These are phyloP conservation scores for Caretta caretta DNA, from an alignment of 2,113 vertebrate species.

Conservation along the genomic window DNA sequence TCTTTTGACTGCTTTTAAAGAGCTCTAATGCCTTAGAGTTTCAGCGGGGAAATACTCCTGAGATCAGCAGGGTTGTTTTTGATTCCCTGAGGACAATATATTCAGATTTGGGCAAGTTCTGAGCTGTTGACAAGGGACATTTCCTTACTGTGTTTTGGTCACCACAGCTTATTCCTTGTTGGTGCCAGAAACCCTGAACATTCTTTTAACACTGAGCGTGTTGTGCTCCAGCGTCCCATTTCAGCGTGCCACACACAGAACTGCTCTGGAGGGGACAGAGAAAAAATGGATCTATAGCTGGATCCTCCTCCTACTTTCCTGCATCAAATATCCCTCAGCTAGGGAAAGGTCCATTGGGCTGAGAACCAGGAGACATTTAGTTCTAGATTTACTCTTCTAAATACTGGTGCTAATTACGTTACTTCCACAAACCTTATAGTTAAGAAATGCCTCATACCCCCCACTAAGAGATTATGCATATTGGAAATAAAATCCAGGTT, in stretches of 20 bases:
- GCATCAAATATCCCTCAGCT: neutral
- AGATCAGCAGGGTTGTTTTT: neutral
- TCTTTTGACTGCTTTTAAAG: slow-evolving; percentile 36
- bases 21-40: neutral
- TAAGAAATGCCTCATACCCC: neutral
- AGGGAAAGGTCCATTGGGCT: neutral
- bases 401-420: neutral
- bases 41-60: neutral
- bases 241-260: neutral
- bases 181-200: neutral
- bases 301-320: slow-evolving; percentile 11
- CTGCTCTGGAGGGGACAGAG: neutral
- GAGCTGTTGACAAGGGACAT: neutral
- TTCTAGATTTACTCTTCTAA: slow-evolving; percentile 24
- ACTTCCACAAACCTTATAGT: slow-evolving; percentile 7
- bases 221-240: neutral
- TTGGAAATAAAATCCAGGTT: neutral
- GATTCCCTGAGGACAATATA: neutral
- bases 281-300: neutral
- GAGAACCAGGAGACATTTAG: neutral
- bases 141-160: neutral
- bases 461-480: neutral
- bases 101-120: neutral
- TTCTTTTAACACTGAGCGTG: neutral
- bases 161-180: neutral